Percentiles rank a stretch among this genome's conserved stretches.
These are phyloP conservation scores for Petrocephalus zakoni DNA, from an alignment of 2,113 vertebrate genomes.

Conservation along the genomic window DNA sequence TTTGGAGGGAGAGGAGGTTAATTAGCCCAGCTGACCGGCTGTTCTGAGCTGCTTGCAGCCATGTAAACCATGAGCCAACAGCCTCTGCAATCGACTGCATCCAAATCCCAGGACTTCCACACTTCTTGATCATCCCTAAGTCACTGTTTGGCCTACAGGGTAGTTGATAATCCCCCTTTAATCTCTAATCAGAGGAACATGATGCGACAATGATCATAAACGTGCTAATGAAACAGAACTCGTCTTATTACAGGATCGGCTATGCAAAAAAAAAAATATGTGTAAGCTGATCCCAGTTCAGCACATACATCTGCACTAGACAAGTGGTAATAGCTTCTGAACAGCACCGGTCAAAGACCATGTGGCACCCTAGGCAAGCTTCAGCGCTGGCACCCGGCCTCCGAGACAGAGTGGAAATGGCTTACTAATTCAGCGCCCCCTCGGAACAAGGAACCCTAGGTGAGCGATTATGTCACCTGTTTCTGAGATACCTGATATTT, in stretches of 20 bases:
- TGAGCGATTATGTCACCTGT: neutral
- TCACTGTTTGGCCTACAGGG: neutral
- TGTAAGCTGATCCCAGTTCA: neutral
- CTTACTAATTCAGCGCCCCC: neutral
- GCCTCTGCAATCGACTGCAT: neutral
- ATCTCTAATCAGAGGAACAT: neutral
- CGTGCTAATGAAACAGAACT: neutral
- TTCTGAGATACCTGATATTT: neutral
- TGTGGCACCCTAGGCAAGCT: neutral
- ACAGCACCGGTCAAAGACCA: neutral
- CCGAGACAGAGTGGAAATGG: neutral
- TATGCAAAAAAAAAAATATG: neutral
- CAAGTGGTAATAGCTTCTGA: neutral
- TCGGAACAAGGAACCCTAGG: neutral
- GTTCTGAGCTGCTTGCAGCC: neutral
- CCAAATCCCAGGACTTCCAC: neutral
- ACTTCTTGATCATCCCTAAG: neutral
- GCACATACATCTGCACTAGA: neutral
- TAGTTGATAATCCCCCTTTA: neutral
- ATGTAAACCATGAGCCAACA: neutral
- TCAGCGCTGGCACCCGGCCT: neutral
- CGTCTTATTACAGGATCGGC: neutral
- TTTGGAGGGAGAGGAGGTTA: neutral
- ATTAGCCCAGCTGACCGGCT: neutral
- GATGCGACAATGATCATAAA: neutral